Conservation (phyloP, 1,140 invertebrate species). For the Nilaparvata lugens region DNA sequence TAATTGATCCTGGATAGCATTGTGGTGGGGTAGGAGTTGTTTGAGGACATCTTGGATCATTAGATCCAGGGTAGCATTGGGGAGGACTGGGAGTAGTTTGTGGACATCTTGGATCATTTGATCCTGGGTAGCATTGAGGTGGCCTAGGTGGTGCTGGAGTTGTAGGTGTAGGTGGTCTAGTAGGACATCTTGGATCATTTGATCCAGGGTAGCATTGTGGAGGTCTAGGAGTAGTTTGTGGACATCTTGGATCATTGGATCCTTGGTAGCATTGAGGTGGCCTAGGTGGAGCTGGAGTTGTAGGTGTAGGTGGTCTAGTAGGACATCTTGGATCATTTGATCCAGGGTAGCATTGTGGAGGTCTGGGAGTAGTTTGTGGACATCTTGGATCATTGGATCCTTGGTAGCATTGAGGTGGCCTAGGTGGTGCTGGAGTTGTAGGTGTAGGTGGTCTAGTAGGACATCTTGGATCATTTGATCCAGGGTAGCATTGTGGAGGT, state of each 20-base stretch:
- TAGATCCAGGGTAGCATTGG: slow-evolving; percentile 26
- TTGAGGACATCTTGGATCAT: slow-evolving; percentile 27
- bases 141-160: slow-evolving; percentile 16
- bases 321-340: slow-evolving; percentile 30
- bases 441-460: slow-evolving; percentile 20
- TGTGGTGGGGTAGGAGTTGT: slow-evolving; percentile 20
- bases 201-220: slow-evolving; percentile 31
- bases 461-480: slow-evolving; percentile 29
- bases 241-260: slow-evolving; percentile 38
- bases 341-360: slow-evolving; percentile 34
- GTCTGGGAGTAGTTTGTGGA: slow-evolving; percentile 34
- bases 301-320: slow-evolving; percentile 18
- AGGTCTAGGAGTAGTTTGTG: slow-evolving; percentile 25
- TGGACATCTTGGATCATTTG: slow-evolving; percentile 36
- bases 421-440: slow-evolving; percentile 18
- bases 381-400: slow-evolving; percentile 41
- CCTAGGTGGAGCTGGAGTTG: slow-evolving; percentile 20
- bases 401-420: slow-evolving; percentile 33
- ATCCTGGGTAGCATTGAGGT: slow-evolving; percentile 33
- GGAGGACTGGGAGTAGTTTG: slow-evolving; percentile 15
- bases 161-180: slow-evolving; percentile 21
- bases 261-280: slow-evolving; percentile 34
- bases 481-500: slow-evolving; percentile 24
- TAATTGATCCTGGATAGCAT: slow-evolving; percentile 26
- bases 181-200: slow-evolving; percentile 35